These are phyloP conservation scores for Galago senegalensis DNA, from an alignment of 2,797 vertebrate genomes.

Conservation along the genomic window DNA sequence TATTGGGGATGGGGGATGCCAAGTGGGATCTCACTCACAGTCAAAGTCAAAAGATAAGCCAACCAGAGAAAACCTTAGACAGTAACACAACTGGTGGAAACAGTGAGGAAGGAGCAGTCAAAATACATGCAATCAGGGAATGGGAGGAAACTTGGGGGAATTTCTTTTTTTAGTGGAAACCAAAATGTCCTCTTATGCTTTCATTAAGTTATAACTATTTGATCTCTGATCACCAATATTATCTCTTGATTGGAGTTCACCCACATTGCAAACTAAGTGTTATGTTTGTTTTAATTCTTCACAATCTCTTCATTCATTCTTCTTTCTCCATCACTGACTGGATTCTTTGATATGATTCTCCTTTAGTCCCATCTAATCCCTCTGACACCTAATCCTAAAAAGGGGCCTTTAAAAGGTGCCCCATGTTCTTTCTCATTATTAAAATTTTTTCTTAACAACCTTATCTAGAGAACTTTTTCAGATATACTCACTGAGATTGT, in stretches of 20 bases:
- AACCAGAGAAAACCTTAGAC: neutral
- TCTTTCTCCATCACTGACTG: neutral
- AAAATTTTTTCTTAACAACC: neutral
- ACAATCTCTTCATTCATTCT: neutral
- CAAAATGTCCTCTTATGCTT: neutral
- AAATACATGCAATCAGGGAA: neutral
- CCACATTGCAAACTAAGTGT: neutral
- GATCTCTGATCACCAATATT: neutral
- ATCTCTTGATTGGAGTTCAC: neutral
- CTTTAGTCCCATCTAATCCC: neutral
- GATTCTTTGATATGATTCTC: neutral
- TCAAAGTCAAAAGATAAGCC: neutral
- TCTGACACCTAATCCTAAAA: neutral
- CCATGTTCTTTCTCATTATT: neutral
- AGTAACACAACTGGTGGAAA: neutral
- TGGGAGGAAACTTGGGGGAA: neutral
- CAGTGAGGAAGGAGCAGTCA: neutral
- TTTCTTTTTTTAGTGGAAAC: neutral
- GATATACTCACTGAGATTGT: neutral
- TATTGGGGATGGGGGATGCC: neutral
- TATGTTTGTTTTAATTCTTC: neutral
- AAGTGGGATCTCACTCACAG: neutral
- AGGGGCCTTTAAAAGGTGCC: neutral
- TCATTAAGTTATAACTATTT: neutral
- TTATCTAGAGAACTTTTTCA: neutral